Conservation (phyloP, 2,113 vertebrate species). For the Oreotragus oreotragus region DNA sequence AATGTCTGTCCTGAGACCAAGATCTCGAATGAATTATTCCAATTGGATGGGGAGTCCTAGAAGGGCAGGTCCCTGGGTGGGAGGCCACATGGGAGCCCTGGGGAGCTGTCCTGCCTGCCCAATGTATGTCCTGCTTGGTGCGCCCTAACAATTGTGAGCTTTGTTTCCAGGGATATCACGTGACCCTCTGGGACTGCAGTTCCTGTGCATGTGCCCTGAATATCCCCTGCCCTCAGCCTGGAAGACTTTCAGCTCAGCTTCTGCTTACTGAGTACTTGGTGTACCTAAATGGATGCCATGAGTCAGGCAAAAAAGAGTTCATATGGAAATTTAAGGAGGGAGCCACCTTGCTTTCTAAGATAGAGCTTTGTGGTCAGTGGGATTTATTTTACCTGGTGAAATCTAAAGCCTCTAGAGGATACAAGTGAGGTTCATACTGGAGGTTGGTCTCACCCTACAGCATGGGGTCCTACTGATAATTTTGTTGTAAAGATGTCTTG, state of each 20-base stretch:
- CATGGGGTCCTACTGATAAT: not conserved
- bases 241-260: not conserved
- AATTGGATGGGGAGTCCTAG: not conserved
- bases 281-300: not conserved
- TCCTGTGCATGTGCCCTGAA: not conserved
- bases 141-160: not conserved
- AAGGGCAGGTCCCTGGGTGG: not conserved
- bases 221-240: not conserved
- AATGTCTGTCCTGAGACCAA: not conserved
- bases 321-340: not conserved
- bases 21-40: not conserved
- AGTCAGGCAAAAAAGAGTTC: not conserved
- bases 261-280: not conserved
- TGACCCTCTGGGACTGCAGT: not conserved
- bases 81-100: not conserved
- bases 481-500: not conserved
- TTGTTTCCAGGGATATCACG: not conserved
- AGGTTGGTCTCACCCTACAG: not conserved
- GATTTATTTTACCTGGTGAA: constrained; percentile 20
- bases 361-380: not conserved
- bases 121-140: not conserved
- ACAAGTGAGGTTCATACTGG: not conserved
- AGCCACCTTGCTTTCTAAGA: not conserved
- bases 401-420: not conserved
- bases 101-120: not conserved